Conservation (phyloP, 2,888 invertebrate genomes). For the Troilus luridus region DNA sequence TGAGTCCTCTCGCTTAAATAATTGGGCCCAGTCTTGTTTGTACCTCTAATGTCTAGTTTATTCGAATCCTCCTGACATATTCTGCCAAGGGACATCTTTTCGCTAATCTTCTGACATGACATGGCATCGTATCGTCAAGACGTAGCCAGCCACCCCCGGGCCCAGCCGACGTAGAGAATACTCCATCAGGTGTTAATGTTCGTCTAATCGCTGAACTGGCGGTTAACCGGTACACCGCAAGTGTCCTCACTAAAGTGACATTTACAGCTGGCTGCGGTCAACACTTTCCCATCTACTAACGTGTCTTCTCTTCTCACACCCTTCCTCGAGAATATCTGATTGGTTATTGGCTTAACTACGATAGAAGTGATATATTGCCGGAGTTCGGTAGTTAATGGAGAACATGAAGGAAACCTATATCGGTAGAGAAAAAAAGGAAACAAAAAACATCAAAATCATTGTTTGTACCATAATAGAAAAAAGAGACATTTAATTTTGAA, state of each 20-base stretch:
- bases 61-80: too few species aligned
- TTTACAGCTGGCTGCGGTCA: conserved; percentile 36
- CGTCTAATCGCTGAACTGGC: conserved; percentile 17
- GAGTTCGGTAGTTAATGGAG: too few species aligned
- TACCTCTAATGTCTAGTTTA: too few species aligned
- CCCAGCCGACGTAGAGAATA: neutral
- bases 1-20: too few species aligned
- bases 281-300: conserved; percentile 19
- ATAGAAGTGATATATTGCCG: neutral
- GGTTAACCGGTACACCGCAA: conserved; percentile 47
- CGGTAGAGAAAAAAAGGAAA: too few species aligned
- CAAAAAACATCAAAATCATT: too few species aligned
- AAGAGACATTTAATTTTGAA: too few species aligned
- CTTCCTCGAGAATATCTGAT: neutral
- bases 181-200: conserved; percentile 36
- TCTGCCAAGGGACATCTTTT: too few species aligned
- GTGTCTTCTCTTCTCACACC: conserved; percentile 3
- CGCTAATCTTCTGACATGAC: neutral
- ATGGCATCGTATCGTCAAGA: neutral
- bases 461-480: too few species aligned
- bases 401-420: too few species aligned
- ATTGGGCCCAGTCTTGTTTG: too few species aligned
- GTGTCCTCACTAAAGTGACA: conserved; percentile 30
- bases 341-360: neutral
- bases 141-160: neutral